phyloP scores from a whole-genome alignment of 2,797 vertebrate genomes.

The Lepus oiostolus region DNA sequence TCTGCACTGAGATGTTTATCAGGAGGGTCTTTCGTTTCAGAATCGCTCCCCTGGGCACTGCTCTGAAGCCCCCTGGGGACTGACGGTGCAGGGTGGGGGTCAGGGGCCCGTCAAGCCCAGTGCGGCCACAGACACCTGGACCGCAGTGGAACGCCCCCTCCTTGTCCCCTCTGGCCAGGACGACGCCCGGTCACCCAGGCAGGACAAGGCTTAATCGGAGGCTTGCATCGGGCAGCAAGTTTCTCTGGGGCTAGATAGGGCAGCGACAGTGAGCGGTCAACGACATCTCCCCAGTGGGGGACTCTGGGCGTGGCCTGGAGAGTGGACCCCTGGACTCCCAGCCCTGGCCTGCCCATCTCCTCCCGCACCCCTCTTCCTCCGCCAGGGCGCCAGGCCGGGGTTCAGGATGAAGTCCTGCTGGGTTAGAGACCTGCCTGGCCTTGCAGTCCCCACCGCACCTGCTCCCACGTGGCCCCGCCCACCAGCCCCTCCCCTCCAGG shows the following conservation, averaged over 20 bases:
- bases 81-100: too few relatives aligned
- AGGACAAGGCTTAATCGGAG: not conserved
- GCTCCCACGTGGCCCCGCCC: not conserved
- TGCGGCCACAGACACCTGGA: too few relatives aligned
- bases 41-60: not conserved
- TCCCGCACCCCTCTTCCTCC: not conserved
- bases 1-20: not conserved
- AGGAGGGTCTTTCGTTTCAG: not conserved
- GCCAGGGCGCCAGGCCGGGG: not conserved
- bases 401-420: not conserved
- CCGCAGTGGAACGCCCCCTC: not conserved
- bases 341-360: rapidly evolving
- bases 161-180: not conserved
- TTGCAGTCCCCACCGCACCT: not conserved
- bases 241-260: not conserved
- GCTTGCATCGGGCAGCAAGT: not conserved
- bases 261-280: rapidly evolving
- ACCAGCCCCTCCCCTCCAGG: too few relatives aligned
- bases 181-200: not conserved
- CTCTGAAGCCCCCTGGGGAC: not conserved
- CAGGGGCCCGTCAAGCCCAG: not conserved
- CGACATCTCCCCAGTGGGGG: too few relatives aligned
- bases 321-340: not conserved
- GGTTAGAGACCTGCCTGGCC: not conserved
- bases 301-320: not conserved